Conservation (phyloP, 2,113 vertebrate genomes). For the Xenus cinereus region DNA sequence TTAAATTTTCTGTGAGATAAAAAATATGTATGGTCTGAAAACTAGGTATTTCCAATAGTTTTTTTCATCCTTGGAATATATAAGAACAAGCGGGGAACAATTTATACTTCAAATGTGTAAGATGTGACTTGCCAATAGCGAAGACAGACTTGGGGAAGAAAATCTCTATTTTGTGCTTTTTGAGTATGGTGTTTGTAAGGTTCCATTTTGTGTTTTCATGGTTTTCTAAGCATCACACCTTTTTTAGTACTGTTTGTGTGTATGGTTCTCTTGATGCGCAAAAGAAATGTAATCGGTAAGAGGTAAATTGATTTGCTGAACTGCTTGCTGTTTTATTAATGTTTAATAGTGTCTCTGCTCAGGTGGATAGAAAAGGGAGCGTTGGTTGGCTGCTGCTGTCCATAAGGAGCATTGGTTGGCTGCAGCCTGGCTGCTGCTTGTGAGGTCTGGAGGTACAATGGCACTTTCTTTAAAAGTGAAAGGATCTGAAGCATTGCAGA, state of each 20-base stretch:
- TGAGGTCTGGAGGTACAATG: constrained; percentile 52
- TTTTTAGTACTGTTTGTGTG: neutral
- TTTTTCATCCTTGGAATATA: neutral
- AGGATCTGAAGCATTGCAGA: constrained; percentile 20
- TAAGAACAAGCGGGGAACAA: neutral
- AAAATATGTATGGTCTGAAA: neutral
- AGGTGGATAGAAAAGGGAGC: constrained; percentile 60
- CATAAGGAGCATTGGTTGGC: constrained; percentile 46
- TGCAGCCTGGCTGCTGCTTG: constrained; percentile 54
- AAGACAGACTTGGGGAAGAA: neutral
- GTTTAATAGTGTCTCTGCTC: constrained; percentile 58
- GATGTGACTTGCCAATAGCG: neutral
- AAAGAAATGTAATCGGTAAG: constrained; percentile 12
- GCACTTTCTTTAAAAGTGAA: constrained; percentile 45
- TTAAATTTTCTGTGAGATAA: neutral
- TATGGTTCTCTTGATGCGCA: neutral
- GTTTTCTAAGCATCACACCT: neutral
- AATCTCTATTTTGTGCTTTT: neutral
- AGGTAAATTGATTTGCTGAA: constrained; percentile 46
- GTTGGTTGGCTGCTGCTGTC: constrained; percentile 51
- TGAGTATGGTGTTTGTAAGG: neutral
- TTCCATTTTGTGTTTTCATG: neutral
- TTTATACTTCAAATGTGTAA: neutral
- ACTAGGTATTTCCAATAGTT: neutral
- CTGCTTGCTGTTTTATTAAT: constrained; percentile 38